These are phyloP conservation scores for Eubucco bourcierii DNA, from an alignment of 2,113 vertebrate genomes.

Conservation along the genomic window DNA sequence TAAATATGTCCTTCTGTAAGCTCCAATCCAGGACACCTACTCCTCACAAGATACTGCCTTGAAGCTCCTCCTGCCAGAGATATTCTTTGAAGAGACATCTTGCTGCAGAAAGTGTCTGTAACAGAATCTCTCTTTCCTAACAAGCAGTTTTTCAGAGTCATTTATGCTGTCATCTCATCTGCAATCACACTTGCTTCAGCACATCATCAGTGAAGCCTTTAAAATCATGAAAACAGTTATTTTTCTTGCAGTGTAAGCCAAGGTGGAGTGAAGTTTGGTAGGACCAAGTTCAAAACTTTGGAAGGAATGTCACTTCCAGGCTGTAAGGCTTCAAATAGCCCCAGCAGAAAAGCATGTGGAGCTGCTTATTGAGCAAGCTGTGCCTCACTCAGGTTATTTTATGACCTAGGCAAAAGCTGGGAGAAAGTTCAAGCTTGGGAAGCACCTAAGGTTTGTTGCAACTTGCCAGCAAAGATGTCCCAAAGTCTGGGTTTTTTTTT, in stretches of 20 bases:
- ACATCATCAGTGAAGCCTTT: background rate
- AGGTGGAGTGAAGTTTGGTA: background rate
- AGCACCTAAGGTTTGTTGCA: background rate
- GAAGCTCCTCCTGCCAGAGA: background rate
- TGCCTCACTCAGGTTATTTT: rapidly evolving
- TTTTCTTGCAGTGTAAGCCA: background rate
- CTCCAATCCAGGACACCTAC: background rate
- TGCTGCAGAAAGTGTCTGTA: background rate
- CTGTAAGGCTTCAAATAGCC: background rate
- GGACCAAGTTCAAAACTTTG: background rate
- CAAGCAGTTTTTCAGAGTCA: background rate
- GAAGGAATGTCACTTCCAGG: background rate
- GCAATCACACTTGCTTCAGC: background rate
- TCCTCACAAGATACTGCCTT: background rate
- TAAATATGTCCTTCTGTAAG: background rate
- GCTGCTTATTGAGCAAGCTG: background rate
- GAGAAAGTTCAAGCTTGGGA: background rate
- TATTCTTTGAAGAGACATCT: background rate
- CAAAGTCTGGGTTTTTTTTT: background rate
- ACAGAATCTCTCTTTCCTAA: background rate
- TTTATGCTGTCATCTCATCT: background rate
- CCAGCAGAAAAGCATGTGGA: background rate
- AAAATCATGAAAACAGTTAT: background rate
- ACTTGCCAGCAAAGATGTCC: background rate
- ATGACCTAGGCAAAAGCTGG: background rate